Evolutionary conservation across 1,140 invertebrate genomes (phyloP).

Genomic region (Aphis gossypii): DNA sequence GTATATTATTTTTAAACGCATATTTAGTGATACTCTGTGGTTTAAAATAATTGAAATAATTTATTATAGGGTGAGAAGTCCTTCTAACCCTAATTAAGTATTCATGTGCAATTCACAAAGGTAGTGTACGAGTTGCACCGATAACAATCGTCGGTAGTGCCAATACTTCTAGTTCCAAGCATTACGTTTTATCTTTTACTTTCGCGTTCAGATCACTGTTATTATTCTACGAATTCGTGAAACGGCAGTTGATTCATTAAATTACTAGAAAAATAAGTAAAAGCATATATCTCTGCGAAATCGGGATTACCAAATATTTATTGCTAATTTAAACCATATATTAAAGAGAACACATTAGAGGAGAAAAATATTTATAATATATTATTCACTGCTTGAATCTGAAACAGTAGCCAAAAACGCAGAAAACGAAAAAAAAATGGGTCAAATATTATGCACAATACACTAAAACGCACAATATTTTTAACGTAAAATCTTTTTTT

Average conservation of each 20-base stretch:
- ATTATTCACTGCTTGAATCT: not conserved
- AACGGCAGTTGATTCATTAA: not conserved
- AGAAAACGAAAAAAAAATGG: not conserved
- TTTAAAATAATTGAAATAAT: too few species aligned
- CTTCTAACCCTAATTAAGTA: too few species aligned
- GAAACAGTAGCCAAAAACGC: not conserved
- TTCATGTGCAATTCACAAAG: too few species aligned
- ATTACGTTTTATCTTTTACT: not conserved
- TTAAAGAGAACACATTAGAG: not conserved
- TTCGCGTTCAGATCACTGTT: not conserved
- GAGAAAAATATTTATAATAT: not conserved
- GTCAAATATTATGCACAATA: slow-evolving; percentile 2
- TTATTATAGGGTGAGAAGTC: too few species aligned
- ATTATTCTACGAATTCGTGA: not conserved
- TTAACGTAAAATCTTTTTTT: not conserved
- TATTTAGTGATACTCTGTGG: too few species aligned
- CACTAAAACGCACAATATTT: not conserved
- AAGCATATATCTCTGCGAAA: not conserved
- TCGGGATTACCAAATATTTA: not conserved
- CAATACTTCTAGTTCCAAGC: not conserved
- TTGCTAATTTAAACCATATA: not conserved
- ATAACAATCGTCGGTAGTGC: too few species aligned
- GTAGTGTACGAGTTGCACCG: too few species aligned
- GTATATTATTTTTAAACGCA: too few species aligned
- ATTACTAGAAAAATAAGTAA: not conserved